Conservation (phyloP, 2,888 invertebrate species). For the Athalia rosae region DNA sequence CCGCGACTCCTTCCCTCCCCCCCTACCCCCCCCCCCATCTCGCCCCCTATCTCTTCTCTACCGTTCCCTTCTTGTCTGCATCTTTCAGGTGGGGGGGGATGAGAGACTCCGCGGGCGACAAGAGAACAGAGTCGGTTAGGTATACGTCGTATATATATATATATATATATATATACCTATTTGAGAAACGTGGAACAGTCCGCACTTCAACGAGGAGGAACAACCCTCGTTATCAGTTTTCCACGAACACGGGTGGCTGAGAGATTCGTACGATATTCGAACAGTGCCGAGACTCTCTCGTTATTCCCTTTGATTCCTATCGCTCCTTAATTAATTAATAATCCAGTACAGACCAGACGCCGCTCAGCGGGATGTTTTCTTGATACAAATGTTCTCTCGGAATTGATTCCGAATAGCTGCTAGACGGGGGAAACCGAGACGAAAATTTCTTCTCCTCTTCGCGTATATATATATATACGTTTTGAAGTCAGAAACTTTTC, state of each 20-base stretch:
- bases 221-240: not conserved
- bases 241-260: slow-evolving; percentile 27
- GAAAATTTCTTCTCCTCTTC: too few relatives aligned
- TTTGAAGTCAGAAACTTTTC: too few relatives aligned
- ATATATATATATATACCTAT: too few relatives aligned
- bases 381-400: not conserved
- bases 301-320: slow-evolving; percentile 61
- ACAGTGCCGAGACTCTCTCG: slow-evolving; percentile 58
- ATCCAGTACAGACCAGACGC: slow-evolving; percentile 17
- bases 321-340: slow-evolving; percentile 62
- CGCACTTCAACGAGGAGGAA: not conserved
- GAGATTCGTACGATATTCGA: slow-evolving; percentile 57
- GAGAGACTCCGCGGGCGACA: slow-evolving; percentile 9
- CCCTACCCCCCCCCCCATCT: not conserved
- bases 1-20: not conserved
- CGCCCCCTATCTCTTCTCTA: too few relatives aligned
- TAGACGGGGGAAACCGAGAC: too few relatives aligned
- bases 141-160: too few relatives aligned
- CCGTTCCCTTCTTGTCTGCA: too few relatives aligned
- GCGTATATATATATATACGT: too few relatives aligned
- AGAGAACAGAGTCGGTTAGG: too few relatives aligned
- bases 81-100: not conserved
- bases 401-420: not conserved
- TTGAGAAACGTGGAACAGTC: too few relatives aligned
- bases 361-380: too few relatives aligned